Base-by-base conservation (phyloP, 2,113 vertebrate species). In the Prionailurus viverrinus region DNA sequence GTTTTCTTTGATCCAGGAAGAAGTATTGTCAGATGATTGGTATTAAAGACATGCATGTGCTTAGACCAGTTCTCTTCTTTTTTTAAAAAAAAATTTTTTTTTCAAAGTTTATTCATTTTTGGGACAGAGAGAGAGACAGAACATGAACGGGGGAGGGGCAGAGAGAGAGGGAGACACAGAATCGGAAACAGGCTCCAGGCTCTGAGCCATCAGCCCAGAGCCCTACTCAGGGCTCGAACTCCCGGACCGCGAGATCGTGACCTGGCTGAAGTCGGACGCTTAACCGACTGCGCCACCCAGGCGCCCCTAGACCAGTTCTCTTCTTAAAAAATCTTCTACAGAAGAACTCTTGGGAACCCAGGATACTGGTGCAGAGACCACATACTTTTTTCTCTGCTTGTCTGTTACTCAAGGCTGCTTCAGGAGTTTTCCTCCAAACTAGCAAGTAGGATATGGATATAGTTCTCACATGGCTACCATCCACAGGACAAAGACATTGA, bases 11-110 rank as follows among this genome's bases (percentile, higher is more conserved):
- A 81, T 63, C 18, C 16, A 51, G 31, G 11, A 39, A 4, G 29
- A 89, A 83, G 23, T 89, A 21, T 27, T 63, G 33, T 89, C 51
- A 69, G 33, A 63, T 89, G 27, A 41, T 69, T 84, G 51, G 7
- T 51, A 69, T 51, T 78, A 25, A 83, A 76, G n/a, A 69, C 21
- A 78, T 25, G 8, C 9, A 58, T 71, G 25, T 73, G 45, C 9
- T 93, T 96, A 41, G 51, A 51, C 18, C 48, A 48, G 36, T 78
- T 93, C 23, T 48, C 58, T 83, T 92, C 66, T 78, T 93, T 36
- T 36, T 36, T 36, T 36, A 2, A 36, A 36, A 36, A 36, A 36
- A 2, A 36, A n/a, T n/a, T 36, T 36, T 36, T 36, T 36, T 36
- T 36, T 36, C 36, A 36, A 36, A 36, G 36, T 36, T 36, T 36